These are phyloP conservation scores for Elephantulus edwardii DNA, from an alignment of 2,113 vertebrate genomes.

Conservation along the genomic window DNA sequence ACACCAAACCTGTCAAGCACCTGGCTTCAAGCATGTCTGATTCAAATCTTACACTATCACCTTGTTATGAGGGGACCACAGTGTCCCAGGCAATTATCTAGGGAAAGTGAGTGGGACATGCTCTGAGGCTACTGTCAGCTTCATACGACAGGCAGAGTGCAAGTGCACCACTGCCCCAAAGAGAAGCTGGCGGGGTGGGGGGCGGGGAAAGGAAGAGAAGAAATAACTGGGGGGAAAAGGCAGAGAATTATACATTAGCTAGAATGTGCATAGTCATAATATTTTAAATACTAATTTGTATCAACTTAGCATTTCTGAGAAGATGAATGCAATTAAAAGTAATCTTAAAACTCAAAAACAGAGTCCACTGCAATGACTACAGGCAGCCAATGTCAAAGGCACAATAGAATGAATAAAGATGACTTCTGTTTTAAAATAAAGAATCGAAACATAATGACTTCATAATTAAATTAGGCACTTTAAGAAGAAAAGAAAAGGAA, in stretches of 20 bases:
- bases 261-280: too few species aligned
- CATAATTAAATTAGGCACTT: not conserved
- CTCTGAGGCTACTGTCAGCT: not conserved
- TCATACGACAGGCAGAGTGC: too few species aligned
- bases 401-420: not conserved
- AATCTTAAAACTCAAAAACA: not conserved
- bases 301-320: not conserved
- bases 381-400: not conserved
- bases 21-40: not conserved
- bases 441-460: not conserved
- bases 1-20: too few species aligned
- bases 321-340: not conserved
- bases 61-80: not conserved
- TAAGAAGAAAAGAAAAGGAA: not conserved
- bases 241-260: not conserved
- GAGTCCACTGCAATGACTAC: not conserved
- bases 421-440: not conserved
- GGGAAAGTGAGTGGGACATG: not conserved
- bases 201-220: accelerated
- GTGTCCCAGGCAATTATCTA: not conserved
- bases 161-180: not conserved
- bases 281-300: not conserved
- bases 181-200: not conserved
- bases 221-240: too few species aligned
- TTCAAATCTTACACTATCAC: not conserved